A percentile compares a stretch with the other conserved stretches of the same genome.
Evolutionary conservation across 2,113 vertebrate species (phyloP).

Genomic region (Ahaetulla prasina): DNA sequence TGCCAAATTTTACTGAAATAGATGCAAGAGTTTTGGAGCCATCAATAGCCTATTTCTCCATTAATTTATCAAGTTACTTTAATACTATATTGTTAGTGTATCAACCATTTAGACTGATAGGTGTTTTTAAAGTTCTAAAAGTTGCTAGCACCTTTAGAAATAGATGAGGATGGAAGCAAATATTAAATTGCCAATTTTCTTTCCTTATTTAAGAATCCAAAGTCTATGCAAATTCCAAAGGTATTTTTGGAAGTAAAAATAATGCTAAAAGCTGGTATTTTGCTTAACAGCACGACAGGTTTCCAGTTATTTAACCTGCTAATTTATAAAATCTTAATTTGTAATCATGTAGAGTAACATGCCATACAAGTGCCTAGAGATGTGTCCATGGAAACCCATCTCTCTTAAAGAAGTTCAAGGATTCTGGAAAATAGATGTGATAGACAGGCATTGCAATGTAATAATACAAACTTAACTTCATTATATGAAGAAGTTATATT

Average conservation of each 20-base stretch:
- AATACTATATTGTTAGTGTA: not conserved
- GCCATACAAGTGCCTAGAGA: not conserved
- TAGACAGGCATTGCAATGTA: not conserved
- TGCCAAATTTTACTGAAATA: not conserved
- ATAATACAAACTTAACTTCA: not conserved
- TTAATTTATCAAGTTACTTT: not conserved
- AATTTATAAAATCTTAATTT: not conserved
- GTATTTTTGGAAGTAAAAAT: not conserved
- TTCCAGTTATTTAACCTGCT: not conserved
- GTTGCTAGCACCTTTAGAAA: not conserved
- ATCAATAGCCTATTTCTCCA: not conserved
- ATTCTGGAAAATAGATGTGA: not conserved
- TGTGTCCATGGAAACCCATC: not conserved
- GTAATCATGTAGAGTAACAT: not conserved
- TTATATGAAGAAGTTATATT: not conserved
- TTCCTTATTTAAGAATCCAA: not conserved
- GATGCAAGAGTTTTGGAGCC: not conserved
- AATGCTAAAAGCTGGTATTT: not conserved
- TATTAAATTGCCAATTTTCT: not conserved
- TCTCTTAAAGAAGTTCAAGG: not conserved
- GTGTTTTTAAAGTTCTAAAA: not conserved
- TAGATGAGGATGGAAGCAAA: not conserved
- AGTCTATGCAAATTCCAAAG: not conserved
- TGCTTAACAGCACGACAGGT: not conserved
- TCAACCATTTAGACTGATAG: not conserved